Evolutionary conservation across 2,888 invertebrate genomes (phyloP), one percentile per base, ranked within the genome.

Genomic region (Eupithecia inturbata): DNA sequence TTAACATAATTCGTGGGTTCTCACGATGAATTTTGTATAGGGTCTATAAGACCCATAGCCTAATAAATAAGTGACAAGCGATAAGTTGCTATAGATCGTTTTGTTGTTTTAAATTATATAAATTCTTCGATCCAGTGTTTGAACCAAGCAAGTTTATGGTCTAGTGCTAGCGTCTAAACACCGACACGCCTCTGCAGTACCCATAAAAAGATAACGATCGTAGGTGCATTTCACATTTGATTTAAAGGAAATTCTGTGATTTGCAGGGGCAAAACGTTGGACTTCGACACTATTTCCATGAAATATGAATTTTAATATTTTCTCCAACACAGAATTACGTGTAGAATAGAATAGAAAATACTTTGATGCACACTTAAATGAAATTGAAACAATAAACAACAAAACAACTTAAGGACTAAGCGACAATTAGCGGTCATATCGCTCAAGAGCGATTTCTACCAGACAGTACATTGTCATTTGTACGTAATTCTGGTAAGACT

Each of bases 181-280:
- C 74, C 73, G 76, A 71, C 76, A 77, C 77, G 73, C 77, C 77
- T 73, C 72, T 74, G 76, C 74, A 77, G 72, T 77, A 70, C 74
- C 71, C 74, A 74, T 77, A 77, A 74, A 71, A 69, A 71, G 77
- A 74, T 74, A 77, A 70, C 67, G 72, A 77, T 73, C 77, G 70
- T 72, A 76, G 70, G 74, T 70, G 66, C 74, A 74, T 73, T 76
- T 74, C 73, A 76, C 63, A 41, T 75, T 73, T 67, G 78, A 78
- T 77, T 76, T 74, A 77, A 76, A 75, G 69, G 67, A 76, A 72
- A 74, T 70, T 70, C 67, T 72, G 70, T 68, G 67, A 72, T 77
- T 70, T 74, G 72, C 74, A 33, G 64, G 19, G 31, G 57, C 63
- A 62, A 41, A 45, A 70, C 53, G 10, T 2, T 53, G n/a, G 53